Conservation (phyloP, 1,140 invertebrate species). For the Drosophila takahashii region DNA sequence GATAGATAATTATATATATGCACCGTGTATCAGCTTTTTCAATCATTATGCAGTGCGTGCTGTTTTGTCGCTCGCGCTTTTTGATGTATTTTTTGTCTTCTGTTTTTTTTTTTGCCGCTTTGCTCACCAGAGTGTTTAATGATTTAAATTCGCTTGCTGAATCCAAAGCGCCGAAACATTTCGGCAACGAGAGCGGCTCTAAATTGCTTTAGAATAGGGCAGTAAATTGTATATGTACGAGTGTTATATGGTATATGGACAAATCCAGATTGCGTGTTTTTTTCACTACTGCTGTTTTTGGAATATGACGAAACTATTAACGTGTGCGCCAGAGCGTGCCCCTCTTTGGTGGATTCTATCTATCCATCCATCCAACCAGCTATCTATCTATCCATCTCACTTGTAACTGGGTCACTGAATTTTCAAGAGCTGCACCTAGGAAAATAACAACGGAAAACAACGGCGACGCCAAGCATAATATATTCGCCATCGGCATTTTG, state of each 20-base stretch:
- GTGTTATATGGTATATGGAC: conserved; percentile 38
- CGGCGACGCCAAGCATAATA: conserved; percentile 38
- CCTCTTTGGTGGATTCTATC: conserved; percentile 39
- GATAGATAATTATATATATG: conserved; percentile 30
- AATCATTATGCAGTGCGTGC: conserved; percentile 61
- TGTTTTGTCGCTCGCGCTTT: conserved; percentile 34
- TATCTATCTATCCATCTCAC: conserved; percentile 37
- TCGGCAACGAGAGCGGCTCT: conserved; percentile 14
- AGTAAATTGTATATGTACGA: conserved; percentile 10
- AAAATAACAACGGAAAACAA: conserved; percentile 47
- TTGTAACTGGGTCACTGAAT: conserved; percentile 78
- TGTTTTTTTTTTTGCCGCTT: conserved; percentile 12
- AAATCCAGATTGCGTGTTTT: conserved; percentile 61
- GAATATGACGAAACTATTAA: conserved; percentile 76
- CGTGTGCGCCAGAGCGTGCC: conserved; percentile 69
- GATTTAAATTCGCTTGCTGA: conserved; percentile 38
- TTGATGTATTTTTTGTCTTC: conserved; percentile 39
- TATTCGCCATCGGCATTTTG: conserved; percentile 57
- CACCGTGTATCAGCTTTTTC: conserved; percentile 25
- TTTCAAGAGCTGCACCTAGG: conserved; percentile 76
- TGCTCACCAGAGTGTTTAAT: conserved; percentile 22
- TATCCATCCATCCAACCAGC: conserved; percentile 27
- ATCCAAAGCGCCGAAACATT: conserved; percentile 25
- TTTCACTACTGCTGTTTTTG: conserved; percentile 35
- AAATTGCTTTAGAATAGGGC: conserved; percentile 37